phyloP scores from a whole-genome alignment of 2,797 vertebrate genomes.

The Streptopelia turtur region DNA sequence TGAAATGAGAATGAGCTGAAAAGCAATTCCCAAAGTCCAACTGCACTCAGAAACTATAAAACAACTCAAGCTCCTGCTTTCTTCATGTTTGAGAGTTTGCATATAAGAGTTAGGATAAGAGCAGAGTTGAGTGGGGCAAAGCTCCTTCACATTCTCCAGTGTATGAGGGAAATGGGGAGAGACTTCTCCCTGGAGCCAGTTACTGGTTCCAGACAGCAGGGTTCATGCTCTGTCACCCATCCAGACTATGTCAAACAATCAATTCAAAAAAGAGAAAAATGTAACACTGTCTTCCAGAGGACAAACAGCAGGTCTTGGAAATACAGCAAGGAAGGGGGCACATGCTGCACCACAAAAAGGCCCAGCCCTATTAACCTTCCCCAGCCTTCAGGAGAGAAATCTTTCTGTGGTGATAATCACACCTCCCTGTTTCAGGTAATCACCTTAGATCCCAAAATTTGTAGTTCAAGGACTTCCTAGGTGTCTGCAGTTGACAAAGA shows the following conservation, averaged over 20 bases:
- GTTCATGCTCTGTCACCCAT: not conserved
- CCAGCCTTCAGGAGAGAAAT: not conserved
- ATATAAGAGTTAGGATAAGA: not conserved
- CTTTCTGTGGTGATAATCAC: not conserved
- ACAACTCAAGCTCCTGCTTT: not conserved
- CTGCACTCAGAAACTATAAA: not conserved
- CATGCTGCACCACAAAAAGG: not conserved
- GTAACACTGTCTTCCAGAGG: not conserved
- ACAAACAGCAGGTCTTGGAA: not conserved
- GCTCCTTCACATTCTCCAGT: not conserved
- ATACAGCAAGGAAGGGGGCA: not conserved
- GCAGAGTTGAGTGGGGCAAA: not conserved
- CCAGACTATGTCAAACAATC: not conserved
- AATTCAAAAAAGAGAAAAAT: not conserved
- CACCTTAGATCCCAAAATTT: not conserved
- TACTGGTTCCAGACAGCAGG: not conserved
- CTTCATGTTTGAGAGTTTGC: not conserved
- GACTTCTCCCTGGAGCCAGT: not conserved
- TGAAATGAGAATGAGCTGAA: not conserved
- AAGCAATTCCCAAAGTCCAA: not conserved
- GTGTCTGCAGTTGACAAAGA: not conserved
- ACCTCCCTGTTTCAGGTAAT: not conserved
- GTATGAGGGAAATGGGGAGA: not conserved
- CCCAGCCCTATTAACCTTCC: not conserved
- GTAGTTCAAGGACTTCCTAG: not conserved